These are phyloP conservation scores for Drosophila takahashii DNA, from an alignment of 1,140 invertebrate genomes.

Conservation along the genomic window DNA sequence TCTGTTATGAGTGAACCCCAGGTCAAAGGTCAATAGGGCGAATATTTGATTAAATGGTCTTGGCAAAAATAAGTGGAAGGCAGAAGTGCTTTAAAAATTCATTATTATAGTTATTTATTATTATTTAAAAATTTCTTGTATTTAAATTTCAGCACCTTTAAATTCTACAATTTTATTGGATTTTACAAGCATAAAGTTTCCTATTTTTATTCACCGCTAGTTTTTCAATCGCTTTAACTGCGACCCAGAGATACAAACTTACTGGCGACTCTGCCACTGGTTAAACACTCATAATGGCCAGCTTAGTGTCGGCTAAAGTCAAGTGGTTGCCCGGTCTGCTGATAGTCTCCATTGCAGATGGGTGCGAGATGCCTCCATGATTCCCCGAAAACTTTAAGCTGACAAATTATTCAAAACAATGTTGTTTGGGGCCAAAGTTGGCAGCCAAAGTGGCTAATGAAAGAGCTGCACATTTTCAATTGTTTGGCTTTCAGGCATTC, in stretches of 20 bases:
- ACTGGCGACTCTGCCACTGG: slow-evolving; percentile 15
- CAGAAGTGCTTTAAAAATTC: neutral
- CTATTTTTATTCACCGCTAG: neutral
- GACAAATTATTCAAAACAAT: slow-evolving; percentile 77
- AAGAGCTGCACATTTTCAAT: slow-evolving; percentile 50
- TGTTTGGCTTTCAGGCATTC: slow-evolving; percentile 43
- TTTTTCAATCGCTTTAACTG: neutral
- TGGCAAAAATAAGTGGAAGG: neutral
- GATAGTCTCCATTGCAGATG: slow-evolving; percentile 5
- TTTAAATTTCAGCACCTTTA: neutral
- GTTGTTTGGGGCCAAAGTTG: slow-evolving; percentile 63
- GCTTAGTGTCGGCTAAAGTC: slow-evolving; percentile 59
- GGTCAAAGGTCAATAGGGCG: slow-evolving; percentile 45
- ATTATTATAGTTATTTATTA: neutral
- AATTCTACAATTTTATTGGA: too few relatives aligned
- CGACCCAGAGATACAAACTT: slow-evolving; percentile 14
- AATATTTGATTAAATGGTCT: neutral
- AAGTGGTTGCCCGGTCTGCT: slow-evolving; percentile 6
- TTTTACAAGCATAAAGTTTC: neutral
- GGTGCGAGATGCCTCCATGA: slow-evolving; percentile 20
- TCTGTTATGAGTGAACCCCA: slow-evolving; percentile 31
- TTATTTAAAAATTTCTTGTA: too few relatives aligned
- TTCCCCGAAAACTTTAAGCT: slow-evolving; percentile 40
- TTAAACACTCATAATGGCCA: slow-evolving; percentile 45
- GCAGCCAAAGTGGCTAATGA: slow-evolving; percentile 65